Evolutionary conservation across 1,140 invertebrate species (phyloP).

Genomic region (Nebria ingens): DNA sequence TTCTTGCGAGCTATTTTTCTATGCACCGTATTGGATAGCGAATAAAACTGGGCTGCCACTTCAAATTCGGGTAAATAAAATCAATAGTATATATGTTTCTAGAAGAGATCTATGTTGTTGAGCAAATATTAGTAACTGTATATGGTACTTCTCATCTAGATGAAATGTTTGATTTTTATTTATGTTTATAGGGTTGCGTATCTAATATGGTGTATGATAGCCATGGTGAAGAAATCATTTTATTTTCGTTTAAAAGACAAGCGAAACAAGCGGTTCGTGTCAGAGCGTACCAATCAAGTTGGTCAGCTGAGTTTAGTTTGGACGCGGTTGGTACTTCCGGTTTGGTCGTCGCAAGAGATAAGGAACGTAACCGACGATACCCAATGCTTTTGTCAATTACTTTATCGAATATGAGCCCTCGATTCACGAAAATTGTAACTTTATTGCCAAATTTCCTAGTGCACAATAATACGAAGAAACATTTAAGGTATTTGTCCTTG

Average conservation of each 20-base stretch:
- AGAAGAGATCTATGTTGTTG: too few relatives aligned
- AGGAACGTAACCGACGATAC: slow-evolving; percentile 53
- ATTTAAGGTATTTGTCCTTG: slow-evolving; percentile 42
- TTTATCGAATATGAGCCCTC: slow-evolving; percentile 52
- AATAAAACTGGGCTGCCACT: slow-evolving; percentile 76
- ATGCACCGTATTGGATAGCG: slow-evolving; percentile 83
- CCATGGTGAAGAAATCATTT: slow-evolving; percentile 49
- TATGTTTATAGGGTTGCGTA: slow-evolving; percentile 45
- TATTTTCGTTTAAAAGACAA: slow-evolving; percentile 60
- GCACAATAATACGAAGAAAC: slow-evolving; percentile 58
- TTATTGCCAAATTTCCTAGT: slow-evolving; percentile 77
- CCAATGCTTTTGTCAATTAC: slow-evolving; percentile 42
- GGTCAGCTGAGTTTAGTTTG: slow-evolving; percentile 60
- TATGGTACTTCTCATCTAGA: too few relatives aligned
- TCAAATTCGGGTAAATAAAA: slow-evolving; percentile 55
- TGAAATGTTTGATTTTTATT: slow-evolving; percentile 5
- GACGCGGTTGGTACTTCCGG: slow-evolving; percentile 63
- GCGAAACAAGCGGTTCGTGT: slow-evolving; percentile 49
- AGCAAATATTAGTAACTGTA: too few relatives aligned
- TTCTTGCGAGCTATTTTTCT: slow-evolving; percentile 56
- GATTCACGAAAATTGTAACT: slow-evolving; percentile 74
- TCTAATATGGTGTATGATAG: slow-evolving; percentile 57
- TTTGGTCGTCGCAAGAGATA: slow-evolving; percentile 59
- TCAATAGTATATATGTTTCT: too few relatives aligned
- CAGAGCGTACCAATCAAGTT: slow-evolving; percentile 58